phyloP scores from a whole-genome alignment of 2,888 invertebrate species.

The Agonopterix alstromeriana region DNA sequence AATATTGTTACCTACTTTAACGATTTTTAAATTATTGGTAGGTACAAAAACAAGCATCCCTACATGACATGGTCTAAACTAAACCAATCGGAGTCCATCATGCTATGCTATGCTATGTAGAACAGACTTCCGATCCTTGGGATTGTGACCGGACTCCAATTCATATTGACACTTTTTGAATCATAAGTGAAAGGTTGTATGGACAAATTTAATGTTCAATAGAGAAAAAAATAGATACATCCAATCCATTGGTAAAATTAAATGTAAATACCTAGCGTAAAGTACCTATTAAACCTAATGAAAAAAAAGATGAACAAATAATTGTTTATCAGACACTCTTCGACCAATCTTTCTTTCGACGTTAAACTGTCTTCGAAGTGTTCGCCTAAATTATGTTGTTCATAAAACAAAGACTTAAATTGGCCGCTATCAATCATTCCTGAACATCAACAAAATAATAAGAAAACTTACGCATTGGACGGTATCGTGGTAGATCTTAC shows the following conservation, averaged over 20 bases:
- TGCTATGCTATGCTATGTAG: slow-evolving; percentile 27
- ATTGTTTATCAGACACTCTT: background rate
- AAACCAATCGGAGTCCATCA: no score
- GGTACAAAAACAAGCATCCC: no score
- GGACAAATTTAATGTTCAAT: background rate
- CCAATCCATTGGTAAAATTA: background rate
- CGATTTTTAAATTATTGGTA: no score
- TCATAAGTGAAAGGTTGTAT: slow-evolving; percentile 7
- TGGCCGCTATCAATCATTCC: slow-evolving; percentile 43
- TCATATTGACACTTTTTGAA: slow-evolving; percentile 46
- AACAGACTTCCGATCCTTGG: slow-evolving; percentile 51
- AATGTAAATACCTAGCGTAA: background rate
- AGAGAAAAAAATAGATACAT: background rate
- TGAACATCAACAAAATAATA: slow-evolving; percentile 33
- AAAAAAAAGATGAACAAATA: background rate
- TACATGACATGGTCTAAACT: no score
- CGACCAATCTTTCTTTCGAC: background rate
- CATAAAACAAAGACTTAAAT: slow-evolving; percentile 21
- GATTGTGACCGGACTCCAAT: slow-evolving; percentile 56
- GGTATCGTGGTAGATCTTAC: slow-evolving; percentile 28
- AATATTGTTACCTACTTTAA: no score
- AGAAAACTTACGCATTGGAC: slow-evolving; percentile 36
- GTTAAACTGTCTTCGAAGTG: slow-evolving; percentile 10
- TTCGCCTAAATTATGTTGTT: slow-evolving; percentile 16
- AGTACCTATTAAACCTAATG: background rate